Base-by-base conservation (phyloP, 1,140 invertebrate species). In the Hestina assimilis region DNA sequence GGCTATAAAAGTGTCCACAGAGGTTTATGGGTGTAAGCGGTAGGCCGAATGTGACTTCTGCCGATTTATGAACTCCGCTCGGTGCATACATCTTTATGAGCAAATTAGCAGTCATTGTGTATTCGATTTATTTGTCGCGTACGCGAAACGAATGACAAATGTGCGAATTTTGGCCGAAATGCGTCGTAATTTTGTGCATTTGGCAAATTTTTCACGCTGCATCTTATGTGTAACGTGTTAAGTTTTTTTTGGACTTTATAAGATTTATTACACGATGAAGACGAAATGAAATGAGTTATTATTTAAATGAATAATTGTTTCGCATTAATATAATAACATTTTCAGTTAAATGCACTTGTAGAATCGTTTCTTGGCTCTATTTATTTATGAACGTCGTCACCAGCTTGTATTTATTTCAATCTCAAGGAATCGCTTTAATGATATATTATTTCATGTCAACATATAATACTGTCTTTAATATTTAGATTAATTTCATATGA, bases 71-170 rank as follows among this genome's bases (percentile, higher is more conserved):
- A 72, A 77, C 79, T 69, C 59, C 58, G 59, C 61, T 50, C 69
- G 69, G 67, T 83, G 80, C 85, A 86, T 88, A 83, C 77, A 76
- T 87, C 85, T 88, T 87, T 80, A 79, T 66, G 76, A 79, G 77
- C 83, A 87, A 88, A 88, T 87, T 87, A 87, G 82, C 78, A 87
- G 74, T 83, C 81, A 83, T 85, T 85, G 81, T 87, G 77, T 68
- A 75, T 77, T 64, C 68, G 80, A 84, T 85, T 87, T 85, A 85
- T 85, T 81, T 73, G 74, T 78, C 65, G 50, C 65, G 50, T 72
- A 70, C 57, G 60, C 67, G 61, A 62, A 58, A 61, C 54, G 66
- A 74, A 70, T 87, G 84, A 86, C 63, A 64, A 72, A 84, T 86
- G 81, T 84, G 80, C 42, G 75, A 83, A 79, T 76, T 78, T 78